Percentiles rank a stretch among this genome's conserved stretches.
phyloP scores from a whole-genome alignment of 2,113 vertebrate genomes.

The Corynorhinus townsendii region DNA sequence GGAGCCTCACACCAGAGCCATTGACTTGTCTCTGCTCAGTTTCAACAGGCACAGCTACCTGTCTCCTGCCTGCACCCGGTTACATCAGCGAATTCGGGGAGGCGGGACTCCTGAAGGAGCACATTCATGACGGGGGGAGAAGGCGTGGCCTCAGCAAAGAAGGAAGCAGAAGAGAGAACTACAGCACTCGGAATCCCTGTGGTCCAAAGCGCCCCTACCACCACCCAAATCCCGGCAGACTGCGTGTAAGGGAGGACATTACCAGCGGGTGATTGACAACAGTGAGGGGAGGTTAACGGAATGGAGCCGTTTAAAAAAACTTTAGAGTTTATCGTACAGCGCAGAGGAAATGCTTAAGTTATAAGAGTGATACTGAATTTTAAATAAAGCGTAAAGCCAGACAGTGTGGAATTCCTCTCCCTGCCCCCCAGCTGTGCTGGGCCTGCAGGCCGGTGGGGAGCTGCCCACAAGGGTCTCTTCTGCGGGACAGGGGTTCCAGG shows the following conservation, averaged over 20 bases:
- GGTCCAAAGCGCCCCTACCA: background rate
- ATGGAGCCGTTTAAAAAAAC: background rate
- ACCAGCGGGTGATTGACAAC: background rate
- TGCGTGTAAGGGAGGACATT: background rate
- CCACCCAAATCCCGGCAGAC: background rate
- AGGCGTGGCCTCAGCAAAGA: background rate
- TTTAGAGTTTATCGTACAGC: background rate
- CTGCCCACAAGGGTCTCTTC: background rate
- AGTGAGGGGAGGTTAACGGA: background rate
- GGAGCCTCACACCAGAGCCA: background rate
- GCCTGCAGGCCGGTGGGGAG: background rate
- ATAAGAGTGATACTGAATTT: background rate
- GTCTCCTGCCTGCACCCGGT: background rate
- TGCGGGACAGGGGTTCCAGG: slow-evolving; percentile 86
- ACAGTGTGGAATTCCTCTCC: background rate
- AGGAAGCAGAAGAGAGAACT: no score
- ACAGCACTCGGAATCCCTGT: background rate
- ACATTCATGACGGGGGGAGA: background rate
- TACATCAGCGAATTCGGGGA: background rate
- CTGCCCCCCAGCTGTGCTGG: background rate
- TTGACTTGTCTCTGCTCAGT: background rate
- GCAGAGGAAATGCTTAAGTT: background rate
- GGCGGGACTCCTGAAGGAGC: background rate
- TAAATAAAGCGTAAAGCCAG: background rate
- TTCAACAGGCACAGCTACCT: background rate